Evolutionary conservation across 2,113 vertebrate species (phyloP), one percentile per base, ranked within the genome.

Genomic region (Psophia crepitans): DNA sequence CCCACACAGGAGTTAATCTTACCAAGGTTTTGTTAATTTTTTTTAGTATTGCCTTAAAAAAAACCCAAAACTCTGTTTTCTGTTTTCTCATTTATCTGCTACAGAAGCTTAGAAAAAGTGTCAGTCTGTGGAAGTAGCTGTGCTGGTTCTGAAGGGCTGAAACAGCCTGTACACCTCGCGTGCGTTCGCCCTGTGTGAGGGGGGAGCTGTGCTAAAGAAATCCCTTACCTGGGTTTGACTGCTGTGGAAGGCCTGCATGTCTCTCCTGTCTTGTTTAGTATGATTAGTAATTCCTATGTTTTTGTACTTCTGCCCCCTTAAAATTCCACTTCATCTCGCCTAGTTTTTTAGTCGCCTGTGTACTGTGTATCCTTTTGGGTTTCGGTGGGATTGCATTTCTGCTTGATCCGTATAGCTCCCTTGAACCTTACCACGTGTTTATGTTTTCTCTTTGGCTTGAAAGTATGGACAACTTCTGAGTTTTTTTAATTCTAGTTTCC

Each of bases 311-410:
- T 75, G 21, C 27, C 61, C 12, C 28, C 26, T 71, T 63, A 54
- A 24, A 41, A 12, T 46, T 54, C 53, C n/a, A 11, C 32, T 51
- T 70, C 9, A 11, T 43, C 24, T 84, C 43, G 53, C 41, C 37
- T 41, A 2, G 2, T 35, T 68, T 84, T 60, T 44, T 41, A 18
- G 12, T 28, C 4, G 3, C 51, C 24, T 15, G 0, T 48, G 16
- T n/a, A n/a, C 32, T 89, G 78, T 8, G 49, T 37, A 5, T 48
- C 37, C 46, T 46, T 63, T 23, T 19, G n/a, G 26, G 11, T 76
- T 63, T 65, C 19, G 6, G 22, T 49, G 43, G 41, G 58, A 8
- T 32, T 60, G 20, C n/a, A 4, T 80, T 80, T 75, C 68, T 32
- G 18, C 48, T 53, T 32, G 7, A 7, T 57, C 1, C 1, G 11